Evolutionary conservation across 2,797 vertebrate species (phyloP).

Genomic region (Girardinus metallicus): DNA sequence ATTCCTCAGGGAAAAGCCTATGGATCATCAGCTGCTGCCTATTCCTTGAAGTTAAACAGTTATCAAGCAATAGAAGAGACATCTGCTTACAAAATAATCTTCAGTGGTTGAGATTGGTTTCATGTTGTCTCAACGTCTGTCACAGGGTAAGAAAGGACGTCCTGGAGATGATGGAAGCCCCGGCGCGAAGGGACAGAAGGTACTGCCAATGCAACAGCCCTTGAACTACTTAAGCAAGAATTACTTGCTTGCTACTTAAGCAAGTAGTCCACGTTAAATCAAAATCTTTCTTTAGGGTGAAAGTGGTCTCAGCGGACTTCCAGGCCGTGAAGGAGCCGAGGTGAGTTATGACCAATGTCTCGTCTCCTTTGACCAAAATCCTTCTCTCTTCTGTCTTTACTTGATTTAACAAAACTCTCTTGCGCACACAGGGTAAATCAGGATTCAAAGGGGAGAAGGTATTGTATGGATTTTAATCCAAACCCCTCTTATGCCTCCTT

Average conservation of each 20-base stretch:
- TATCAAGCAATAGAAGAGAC: neutral
- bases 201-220: slow-evolving; percentile 44
- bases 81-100: neutral
- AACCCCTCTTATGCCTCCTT: neutral
- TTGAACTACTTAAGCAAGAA: neutral
- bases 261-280: neutral
- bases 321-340: slow-evolving; percentile 86
- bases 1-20: neutral
- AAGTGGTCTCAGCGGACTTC: slow-evolving; percentile 84
- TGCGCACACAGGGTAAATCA: slow-evolving; percentile 84
- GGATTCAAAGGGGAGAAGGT: slow-evolving; percentile 94
- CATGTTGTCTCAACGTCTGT: neutral
- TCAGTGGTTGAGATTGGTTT: neutral
- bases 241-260: no score
- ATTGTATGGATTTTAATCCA: slow-evolving; percentile 38
- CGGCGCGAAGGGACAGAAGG: slow-evolving; percentile 87
- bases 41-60: neutral
- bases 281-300: slow-evolving; percentile 81
- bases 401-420: slow-evolving; percentile 46
- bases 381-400: slow-evolving; percentile 5
- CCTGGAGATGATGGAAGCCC: slow-evolving; percentile 86
- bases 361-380: neutral
- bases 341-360: slow-evolving; percentile 66
- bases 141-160: slow-evolving; percentile 91
- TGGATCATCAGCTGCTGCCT: neutral